phyloP scores from a whole-genome alignment of 2,797 vertebrate genomes.

The Pteronotus mesoamericanus region DNA sequence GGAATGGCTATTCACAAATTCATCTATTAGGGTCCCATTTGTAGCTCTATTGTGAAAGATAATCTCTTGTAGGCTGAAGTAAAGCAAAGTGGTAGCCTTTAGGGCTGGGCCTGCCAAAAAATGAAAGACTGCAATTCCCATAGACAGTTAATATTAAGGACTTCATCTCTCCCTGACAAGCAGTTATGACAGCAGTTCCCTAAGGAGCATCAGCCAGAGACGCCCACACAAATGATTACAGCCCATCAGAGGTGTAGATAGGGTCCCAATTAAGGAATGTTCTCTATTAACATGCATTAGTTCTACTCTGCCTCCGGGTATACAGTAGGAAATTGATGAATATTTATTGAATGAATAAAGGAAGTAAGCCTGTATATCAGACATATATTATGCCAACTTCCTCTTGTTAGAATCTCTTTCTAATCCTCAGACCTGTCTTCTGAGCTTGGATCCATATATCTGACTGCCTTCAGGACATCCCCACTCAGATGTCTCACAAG shows the following conservation, averaged over 20 bases:
- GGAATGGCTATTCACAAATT: not conserved
- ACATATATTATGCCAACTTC: not conserved
- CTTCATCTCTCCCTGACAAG: not conserved
- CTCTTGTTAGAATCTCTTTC: not conserved
- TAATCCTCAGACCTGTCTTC: not conserved
- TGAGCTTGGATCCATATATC: accelerated
- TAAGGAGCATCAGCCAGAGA: not conserved
- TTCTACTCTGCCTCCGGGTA: not conserved
- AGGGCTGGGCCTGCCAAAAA: conserved; percentile 4
- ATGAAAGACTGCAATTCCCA: conserved; percentile 38
- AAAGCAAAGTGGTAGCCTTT: conserved; percentile 27
- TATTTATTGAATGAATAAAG: not conserved
- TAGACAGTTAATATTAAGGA: not conserved
- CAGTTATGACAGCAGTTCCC: conserved; percentile 41
- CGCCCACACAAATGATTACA: not conserved
- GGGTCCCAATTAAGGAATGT: not conserved
- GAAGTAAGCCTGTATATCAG: not conserved
- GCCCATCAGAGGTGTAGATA: not conserved
- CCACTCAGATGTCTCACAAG: not conserved
- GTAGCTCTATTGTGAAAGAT: conserved; percentile 15
- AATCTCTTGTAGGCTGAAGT: not conserved
- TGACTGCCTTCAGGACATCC: too few species aligned
- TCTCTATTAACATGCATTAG: not conserved
- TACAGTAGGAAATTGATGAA: not conserved
- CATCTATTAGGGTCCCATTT: not conserved